Evolutionary conservation across 2,113 vertebrate species (phyloP), one percentile per base, ranked within the genome.

Genomic region (Triplophysa siluroides): DNA sequence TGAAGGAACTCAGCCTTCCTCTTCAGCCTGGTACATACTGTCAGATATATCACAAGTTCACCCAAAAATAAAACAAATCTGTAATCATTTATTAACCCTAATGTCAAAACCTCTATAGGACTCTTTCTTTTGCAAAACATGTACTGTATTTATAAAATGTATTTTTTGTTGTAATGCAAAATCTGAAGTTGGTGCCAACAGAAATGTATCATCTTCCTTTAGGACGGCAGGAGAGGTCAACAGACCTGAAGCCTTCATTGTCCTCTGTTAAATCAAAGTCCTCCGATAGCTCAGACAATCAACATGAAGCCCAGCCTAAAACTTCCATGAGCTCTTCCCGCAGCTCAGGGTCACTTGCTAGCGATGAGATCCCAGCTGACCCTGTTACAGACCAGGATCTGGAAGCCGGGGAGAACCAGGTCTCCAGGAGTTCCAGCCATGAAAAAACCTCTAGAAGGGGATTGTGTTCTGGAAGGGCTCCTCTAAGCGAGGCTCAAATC

Each of bases 1-100:
- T 94, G 88, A 89, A 90, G 0, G 95, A 96, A 84, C 92, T 96
- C 78, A 92, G 76, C 76, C 93, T 94, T 54, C 89, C 92, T n/a
- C 83, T 91, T 72, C 92, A 93, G 78, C 90, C 93, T 91, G 94
- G 95, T 96, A 81, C 47, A 5, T 52, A 52, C 50, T 52, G 50
- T 52, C 50, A 52, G 16, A 52, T 52, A 13, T 18, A 4, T 18
- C 50, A 52, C 14, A 13, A 1, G 47, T 38, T 38, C 33, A 38
- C 5, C 33, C 6, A 38, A 13, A 29, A 29, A 29, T 29, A 29
- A 29, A 29, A 29, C n/a, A 29, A 29, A 4, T 29, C 26, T 29
- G 26, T 29, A 3, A 29, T 29, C 26, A 29, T 29, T 29, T 29
- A 29, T 29, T 29, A 29, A 29, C 7, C 2, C 8, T n/a, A 56